Evolutionary conservation across 2,113 vertebrate species (phyloP), one percentile per base, ranked within the genome.

Genomic region (Pungitius pungitius): DNA sequence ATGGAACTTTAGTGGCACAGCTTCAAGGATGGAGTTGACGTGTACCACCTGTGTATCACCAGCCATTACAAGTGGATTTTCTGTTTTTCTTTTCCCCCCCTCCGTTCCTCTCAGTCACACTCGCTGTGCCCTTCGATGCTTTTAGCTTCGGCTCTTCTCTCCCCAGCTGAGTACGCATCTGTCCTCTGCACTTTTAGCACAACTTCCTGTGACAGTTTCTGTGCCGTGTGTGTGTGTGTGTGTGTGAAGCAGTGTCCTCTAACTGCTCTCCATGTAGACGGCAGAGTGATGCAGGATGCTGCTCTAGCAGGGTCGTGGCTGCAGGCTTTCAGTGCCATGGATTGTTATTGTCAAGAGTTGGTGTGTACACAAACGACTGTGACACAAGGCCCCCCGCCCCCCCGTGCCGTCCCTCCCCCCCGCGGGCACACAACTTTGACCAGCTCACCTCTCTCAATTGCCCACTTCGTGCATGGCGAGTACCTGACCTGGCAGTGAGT

Each of bases 241-340:
- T 49, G 42, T 67, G 42, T 60, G 61, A 17, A 67, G 45, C 37
- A 54, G 54, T 78, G 85, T 89, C 79, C 88, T 88, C 83, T 87
- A 85, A 87, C 82, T 84, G 74, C 72, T 68, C 75, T 74, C 59
- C 73, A 78, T 88, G 77, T 72, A 47, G 69, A 72, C 69, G 81
- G 64, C 33, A 61, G 76, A 85, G 71, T 85, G 77, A 83, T 77
- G 83, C 78, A 85, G 88, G 85, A 90, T 83, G 83, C 82, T 85
- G 86, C 63, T 84, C 62, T 60, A 79, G 86, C 81, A 82, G 81
- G 78, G 77, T 87, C 77, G 80, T 82, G 71, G 84, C 90, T 91
- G 79, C 82, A 82, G 91, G 92, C 88, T 92, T 87, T 90, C 80
- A 85, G 70, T 91, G 90, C 84, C 87, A 89, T 69, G 72, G 76